Percentiles rank a stretch among this genome's conserved stretches.
phyloP scores from a whole-genome alignment of 2,888 invertebrate species.

The Clepsis dumicolana region DNA sequence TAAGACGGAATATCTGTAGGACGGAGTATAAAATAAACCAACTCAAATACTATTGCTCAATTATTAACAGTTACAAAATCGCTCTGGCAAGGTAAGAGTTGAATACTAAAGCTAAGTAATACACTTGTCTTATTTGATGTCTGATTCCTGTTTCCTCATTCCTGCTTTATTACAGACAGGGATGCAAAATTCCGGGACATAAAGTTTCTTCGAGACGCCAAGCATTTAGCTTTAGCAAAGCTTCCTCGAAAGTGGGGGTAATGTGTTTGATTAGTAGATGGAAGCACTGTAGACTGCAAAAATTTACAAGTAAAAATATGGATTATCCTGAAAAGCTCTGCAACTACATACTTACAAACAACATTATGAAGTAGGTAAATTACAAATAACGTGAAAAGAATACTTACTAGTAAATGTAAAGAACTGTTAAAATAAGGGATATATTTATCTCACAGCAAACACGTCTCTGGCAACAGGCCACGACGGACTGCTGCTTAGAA shows the following conservation, averaged over 20 bases:
- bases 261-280: constrained; percentile 9
- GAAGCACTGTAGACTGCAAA: not conserved
- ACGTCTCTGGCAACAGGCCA: too few species aligned
- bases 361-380: too few species aligned
- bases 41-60: too few species aligned
- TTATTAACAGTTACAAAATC: too few species aligned
- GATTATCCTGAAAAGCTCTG: not conserved
- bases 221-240: constrained; percentile 42
- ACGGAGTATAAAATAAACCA: too few species aligned
- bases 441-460: too few species aligned
- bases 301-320: not conserved
- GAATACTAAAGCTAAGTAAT: constrained; percentile 20
- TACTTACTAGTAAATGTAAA: too few species aligned
- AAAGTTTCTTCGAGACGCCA: constrained; percentile 41
- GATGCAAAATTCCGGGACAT: constrained; percentile 50
- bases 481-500: too few species aligned
- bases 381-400: too few species aligned
- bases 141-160: constrained; percentile 45
- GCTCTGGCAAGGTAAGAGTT: not conserved
- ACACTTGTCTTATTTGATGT: constrained; percentile 31
- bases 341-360: too few species aligned
- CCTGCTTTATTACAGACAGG: constrained; percentile 38
- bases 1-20: too few species aligned
- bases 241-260: constrained; percentile 38
- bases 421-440: too few species aligned